Evolutionary conservation across 2,797 vertebrate species (phyloP).

Genomic region (Loris lydekkerianus): DNA sequence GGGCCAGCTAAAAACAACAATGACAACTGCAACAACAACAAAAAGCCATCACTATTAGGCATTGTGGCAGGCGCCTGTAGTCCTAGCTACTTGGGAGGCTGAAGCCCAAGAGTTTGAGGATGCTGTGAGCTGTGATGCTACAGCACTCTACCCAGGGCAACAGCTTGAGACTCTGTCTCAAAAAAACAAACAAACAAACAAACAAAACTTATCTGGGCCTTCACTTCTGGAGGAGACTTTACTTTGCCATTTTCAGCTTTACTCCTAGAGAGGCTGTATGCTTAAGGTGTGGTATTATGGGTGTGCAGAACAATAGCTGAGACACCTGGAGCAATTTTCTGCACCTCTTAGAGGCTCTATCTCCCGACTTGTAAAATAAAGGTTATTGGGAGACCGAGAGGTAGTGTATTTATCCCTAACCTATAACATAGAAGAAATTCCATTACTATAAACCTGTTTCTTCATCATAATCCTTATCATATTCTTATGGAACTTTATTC

Average conservation of each 20-base stretch:
- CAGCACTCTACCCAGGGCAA: no score
- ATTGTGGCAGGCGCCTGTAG: no score
- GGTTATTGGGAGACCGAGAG: slow-evolving; percentile 31
- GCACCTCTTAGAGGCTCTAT: slow-evolving; percentile 7
- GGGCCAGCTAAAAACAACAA: no score
- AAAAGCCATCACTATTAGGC: no score
- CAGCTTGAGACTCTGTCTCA: no score
- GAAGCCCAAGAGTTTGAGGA: no score
- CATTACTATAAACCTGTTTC: slow-evolving; percentile 45
- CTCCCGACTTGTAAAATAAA: slow-evolving; percentile 61
- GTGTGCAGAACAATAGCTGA: slow-evolving; percentile 6
- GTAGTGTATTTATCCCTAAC: slow-evolving; percentile 10
- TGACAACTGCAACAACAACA: no score
- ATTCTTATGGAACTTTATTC: slow-evolving; percentile 5
- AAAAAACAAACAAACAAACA: no score
- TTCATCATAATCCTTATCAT: neutral
- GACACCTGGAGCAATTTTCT: slow-evolving; percentile 6
- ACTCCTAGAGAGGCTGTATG: neutral
- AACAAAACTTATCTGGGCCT: neutral
- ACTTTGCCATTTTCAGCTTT: slow-evolving; percentile 52
- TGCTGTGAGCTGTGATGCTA: no score
- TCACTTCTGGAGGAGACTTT: slow-evolving; percentile 28
- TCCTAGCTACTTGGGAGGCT: no score
- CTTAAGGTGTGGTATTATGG: neutral
- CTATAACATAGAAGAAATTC: slow-evolving; percentile 31